Conservation (phyloP, 1,140 invertebrate species). For the Laupala kohalensis region DNA sequence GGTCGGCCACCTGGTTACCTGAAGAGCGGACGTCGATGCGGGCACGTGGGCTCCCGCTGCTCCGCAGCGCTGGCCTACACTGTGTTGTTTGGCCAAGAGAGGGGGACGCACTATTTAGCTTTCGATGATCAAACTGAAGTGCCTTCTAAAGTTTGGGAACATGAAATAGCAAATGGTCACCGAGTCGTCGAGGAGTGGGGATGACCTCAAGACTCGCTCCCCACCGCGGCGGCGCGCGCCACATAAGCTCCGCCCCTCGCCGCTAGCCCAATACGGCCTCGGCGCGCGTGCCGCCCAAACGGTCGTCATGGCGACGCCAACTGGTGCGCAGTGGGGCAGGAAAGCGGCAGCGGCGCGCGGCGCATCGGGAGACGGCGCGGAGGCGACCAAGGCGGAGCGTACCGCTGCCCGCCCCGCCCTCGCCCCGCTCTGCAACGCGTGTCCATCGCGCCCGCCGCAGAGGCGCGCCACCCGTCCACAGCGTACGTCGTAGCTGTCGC, state of each 20-base stretch:
- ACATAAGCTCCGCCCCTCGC: background rate
- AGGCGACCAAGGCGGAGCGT: background rate
- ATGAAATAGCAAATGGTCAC: conserved; percentile 17
- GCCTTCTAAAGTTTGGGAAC: conserved; percentile 20
- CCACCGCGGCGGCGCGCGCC: background rate
- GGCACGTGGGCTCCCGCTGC: conserved; percentile 6
- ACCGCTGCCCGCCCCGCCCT: background rate
- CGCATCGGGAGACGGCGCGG: background rate
- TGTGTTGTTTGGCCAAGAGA: conserved; percentile 16
- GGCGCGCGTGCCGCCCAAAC: background rate
- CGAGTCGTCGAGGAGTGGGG: conserved; percentile 3
- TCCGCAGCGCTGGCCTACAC: background rate
- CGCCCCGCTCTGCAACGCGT: background rate
- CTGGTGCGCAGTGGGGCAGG: background rate
- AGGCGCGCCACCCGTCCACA: no score
- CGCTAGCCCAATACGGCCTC: background rate
- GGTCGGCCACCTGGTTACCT: background rate
- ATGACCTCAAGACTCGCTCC: conserved; percentile 4
- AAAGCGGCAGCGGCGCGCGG: background rate
- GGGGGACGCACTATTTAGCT: conserved; percentile 23
- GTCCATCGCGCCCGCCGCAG: no score
- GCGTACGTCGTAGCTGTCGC: no score
- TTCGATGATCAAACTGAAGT: conserved; percentile 24
- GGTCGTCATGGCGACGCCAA: conserved; percentile 13
- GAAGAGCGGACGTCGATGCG: conserved; percentile 1